Evolutionary conservation across 23 tunicate genomes (phyloP).

Genomic region (Trididemnum nubilum): DNA sequence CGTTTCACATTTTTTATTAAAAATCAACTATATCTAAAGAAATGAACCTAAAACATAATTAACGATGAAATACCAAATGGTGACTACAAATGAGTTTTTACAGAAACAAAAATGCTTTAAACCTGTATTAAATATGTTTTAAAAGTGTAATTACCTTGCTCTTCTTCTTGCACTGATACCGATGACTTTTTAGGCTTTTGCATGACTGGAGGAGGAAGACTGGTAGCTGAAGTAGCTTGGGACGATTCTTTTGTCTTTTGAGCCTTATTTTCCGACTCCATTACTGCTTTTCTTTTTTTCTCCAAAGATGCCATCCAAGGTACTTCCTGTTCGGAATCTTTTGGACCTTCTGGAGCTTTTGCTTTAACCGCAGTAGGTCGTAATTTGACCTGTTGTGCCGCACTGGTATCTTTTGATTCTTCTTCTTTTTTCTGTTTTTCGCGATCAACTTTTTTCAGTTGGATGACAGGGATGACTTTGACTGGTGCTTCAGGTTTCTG

Average conservation of each 20-base stretch:
- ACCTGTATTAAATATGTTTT: too few species aligned
- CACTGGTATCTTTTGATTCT: background rate
- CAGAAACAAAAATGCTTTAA: too few species aligned
- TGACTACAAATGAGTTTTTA: too few species aligned
- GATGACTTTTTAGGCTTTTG: too few species aligned
- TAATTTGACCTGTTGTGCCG: constrained; percentile 36
- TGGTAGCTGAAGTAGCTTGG: too few species aligned
- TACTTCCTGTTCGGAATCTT: constrained; percentile 41
- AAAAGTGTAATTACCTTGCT: too few species aligned
- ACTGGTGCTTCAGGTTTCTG: background rate
- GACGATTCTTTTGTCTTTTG: background rate
- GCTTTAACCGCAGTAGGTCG: constrained; percentile 15
- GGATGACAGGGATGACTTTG: constrained; percentile 40
- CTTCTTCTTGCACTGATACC: too few species aligned
- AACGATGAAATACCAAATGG: too few species aligned
- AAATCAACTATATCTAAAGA: too few species aligned
- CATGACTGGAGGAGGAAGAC: too few species aligned
- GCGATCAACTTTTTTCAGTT: constrained; percentile 59
- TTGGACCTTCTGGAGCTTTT: background rate
- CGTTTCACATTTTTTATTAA: too few species aligned
- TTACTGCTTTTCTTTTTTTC: constrained; percentile 63
- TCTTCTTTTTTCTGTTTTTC: constrained; percentile 32
- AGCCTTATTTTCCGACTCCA: constrained; percentile 38
- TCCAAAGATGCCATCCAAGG: constrained; percentile 59
- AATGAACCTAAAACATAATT: too few species aligned